Conservation (phyloP, 64 coral and sea anemone species). For the Acropora yongei region DNA sequence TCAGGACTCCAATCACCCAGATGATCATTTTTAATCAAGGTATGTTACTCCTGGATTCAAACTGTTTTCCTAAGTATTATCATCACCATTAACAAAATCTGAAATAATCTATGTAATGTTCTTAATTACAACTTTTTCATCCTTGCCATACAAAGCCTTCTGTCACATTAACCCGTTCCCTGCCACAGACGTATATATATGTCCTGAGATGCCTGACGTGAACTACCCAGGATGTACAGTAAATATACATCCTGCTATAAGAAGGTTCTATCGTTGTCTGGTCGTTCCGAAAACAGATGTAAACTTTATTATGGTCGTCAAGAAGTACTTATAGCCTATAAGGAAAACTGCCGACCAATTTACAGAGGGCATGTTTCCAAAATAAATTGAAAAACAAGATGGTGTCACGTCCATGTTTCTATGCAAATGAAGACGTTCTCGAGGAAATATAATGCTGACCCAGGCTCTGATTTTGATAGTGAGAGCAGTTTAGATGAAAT, state of each 20-base stretch:
- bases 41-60: too few species aligned
- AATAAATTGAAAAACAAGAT: not conserved
- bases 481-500: slow-evolving; percentile 9
- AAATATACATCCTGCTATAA: slow-evolving; percentile 29
- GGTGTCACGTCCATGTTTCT: not conserved
- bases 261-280: not conserved
- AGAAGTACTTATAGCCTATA: not conserved
- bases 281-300: not conserved
- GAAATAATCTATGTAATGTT: too few species aligned
- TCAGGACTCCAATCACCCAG: too few species aligned
- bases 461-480: not conserved
- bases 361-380: too few species aligned
- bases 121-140: too few species aligned
- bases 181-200: slow-evolving; percentile 65
- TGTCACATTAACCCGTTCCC: slow-evolving; percentile 2
- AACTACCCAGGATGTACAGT: slow-evolving; percentile 49
- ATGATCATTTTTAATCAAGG: too few species aligned
- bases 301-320: slow-evolving; percentile 21
- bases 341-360: too few species aligned
- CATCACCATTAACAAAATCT: too few species aligned
- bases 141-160: too few species aligned
- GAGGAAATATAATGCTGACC: not conserved
- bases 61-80: too few species aligned
- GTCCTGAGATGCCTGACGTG: slow-evolving; percentile 18
- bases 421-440: not conserved